Conservation (phyloP, 2,888 invertebrate species). For the Dioctria linearis region DNA sequence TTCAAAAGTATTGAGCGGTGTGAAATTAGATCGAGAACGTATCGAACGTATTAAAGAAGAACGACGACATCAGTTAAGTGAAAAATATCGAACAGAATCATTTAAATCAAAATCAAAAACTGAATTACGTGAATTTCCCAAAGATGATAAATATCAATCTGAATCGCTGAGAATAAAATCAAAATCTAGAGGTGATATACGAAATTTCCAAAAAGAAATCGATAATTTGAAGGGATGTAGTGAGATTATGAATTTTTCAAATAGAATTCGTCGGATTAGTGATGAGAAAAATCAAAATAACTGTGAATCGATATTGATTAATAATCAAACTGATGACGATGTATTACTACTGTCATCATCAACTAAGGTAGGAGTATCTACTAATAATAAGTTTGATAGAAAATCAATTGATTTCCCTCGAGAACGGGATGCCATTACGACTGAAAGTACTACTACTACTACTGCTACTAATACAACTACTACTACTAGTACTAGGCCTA, state of each 20-base stretch:
- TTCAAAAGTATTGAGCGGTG: constrained; percentile 71
- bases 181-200: constrained; percentile 69
- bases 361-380: constrained; percentile 21
- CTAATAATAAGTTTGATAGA: constrained; percentile 65
- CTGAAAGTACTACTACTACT: background rate
- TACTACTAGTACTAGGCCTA: background rate
- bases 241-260: constrained; percentile 48
- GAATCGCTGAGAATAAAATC: constrained; percentile 69
- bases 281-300: constrained; percentile 71
- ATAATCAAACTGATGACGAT: constrained; percentile 35
- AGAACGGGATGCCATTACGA: constrained; percentile 62
- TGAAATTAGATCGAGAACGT: constrained; percentile 81
- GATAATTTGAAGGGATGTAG: constrained; percentile 64
- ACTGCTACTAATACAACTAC: no score
- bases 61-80: constrained; percentile 85
- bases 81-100: constrained; percentile 88
- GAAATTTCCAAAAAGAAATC: constrained; percentile 63
- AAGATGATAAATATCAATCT: constrained; percentile 66
- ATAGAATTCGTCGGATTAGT: constrained; percentile 67
- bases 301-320: constrained; percentile 58
- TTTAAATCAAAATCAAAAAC: constrained; percentile 75
- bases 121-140: constrained; percentile 66
- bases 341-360: background rate
- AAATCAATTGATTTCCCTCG: constrained; percentile 63
- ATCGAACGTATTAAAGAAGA: constrained; percentile 94